A percentile compares a stretch with the other conserved stretches of the same genome.
phyloP scores from a whole-genome alignment of 2,797 vertebrate genomes.

The Neostethus bicornis region DNA sequence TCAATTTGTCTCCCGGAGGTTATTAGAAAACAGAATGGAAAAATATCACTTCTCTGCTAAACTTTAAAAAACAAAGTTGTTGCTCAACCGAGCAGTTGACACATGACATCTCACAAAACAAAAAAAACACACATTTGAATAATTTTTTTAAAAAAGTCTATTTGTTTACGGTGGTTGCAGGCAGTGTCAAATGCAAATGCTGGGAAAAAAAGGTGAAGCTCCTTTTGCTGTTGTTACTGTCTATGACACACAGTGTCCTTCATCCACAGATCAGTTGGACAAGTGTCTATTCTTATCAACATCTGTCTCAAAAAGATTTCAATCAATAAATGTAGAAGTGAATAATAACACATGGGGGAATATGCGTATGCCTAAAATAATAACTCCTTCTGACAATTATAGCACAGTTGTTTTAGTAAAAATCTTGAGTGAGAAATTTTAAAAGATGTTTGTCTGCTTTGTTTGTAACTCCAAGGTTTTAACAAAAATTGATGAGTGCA shows the following conservation, averaged over 20 bases:
- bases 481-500: no score
- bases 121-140: background rate
- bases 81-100: no score
- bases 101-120: no score
- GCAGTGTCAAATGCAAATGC: constrained; percentile 10
- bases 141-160: background rate
- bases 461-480: background rate
- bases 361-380: constrained; percentile 8
- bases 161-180: no score
- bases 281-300: constrained; percentile 2
- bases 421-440: constrained; percentile 4
- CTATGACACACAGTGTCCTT: constrained; percentile 12
- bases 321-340: constrained; percentile 9
- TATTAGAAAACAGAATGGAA: no score
- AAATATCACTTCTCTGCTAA: no score
- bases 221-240: constrained; percentile 16
- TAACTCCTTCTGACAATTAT: background rate
- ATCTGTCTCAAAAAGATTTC: constrained; percentile 12
- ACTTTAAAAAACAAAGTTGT: no score
- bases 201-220: constrained; percentile 7
- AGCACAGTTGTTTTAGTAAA: constrained; percentile 28
- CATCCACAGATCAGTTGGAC: constrained; percentile 20
- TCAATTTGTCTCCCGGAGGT: no score
- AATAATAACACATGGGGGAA: constrained; percentile 11
- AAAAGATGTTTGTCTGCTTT: constrained; percentile 6